Conservation (phyloP, 1,140 invertebrate species). For the Hirudo medicinalis region DNA sequence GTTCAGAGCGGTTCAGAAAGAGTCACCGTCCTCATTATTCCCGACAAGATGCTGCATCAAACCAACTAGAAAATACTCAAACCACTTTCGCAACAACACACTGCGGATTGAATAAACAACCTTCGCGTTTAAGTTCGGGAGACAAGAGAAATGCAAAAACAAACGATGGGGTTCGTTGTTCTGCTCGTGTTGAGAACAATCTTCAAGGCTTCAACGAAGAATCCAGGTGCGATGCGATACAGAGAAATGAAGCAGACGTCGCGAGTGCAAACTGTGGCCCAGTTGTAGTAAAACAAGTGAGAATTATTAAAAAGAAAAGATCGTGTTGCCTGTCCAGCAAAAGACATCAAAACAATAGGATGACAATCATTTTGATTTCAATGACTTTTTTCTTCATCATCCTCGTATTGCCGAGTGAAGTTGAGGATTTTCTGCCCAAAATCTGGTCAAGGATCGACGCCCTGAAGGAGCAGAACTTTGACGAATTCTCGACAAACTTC, state of each 20-base stretch:
- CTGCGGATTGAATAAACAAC: background rate
- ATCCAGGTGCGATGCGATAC: background rate
- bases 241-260: background rate
- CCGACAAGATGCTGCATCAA: background rate
- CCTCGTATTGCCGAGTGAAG: conserved; percentile 11
- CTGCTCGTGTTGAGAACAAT: background rate
- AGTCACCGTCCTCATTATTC: background rate
- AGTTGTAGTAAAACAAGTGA: background rate
- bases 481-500: background rate
- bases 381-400: conserved; percentile 10
- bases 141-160: background rate
- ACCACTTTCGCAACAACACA: background rate
- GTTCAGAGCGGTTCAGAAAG: conserved; percentile 6
- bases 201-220: background rate
- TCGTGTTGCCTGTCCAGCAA: too few relatives aligned
- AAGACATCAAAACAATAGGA: background rate
- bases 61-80: too few relatives aligned
- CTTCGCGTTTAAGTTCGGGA: background rate
- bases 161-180: background rate
- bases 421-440: background rate
- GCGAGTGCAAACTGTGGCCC: background rate
- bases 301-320: background rate
- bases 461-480: background rate
- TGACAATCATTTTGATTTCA: conserved; percentile 3
- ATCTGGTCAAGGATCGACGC: background rate